A percentile compares a stretch with the other conserved stretches of the same genome.
phyloP scores from a whole-genome alignment of 2,113 vertebrate species.

The Aphelocoma coerulescens region DNA sequence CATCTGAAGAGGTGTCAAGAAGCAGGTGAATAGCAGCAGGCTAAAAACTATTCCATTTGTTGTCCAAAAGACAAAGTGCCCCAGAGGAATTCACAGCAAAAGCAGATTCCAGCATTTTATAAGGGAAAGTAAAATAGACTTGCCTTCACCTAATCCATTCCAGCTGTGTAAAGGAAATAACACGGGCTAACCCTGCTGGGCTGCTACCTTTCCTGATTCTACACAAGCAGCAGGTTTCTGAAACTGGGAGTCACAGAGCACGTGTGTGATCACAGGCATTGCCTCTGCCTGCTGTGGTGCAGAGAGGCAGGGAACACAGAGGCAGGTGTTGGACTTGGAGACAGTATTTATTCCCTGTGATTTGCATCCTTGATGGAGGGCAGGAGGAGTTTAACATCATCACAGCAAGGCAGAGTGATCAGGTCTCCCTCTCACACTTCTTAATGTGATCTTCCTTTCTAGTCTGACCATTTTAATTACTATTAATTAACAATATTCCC shows the following conservation, averaged over 20 bases:
- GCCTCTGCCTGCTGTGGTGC: not conserved
- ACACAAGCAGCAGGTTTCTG: not conserved
- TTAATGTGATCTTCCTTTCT: not conserved
- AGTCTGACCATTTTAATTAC: not conserved
- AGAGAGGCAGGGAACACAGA: not conserved
- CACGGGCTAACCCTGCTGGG: not conserved
- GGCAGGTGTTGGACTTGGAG: not conserved
- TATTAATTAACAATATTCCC: not conserved
- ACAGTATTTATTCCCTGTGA: not conserved
- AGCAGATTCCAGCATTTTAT: not conserved
- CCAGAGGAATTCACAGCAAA: not conserved
- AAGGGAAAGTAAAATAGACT: not conserved
- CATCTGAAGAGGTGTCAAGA: not conserved
- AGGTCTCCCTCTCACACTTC: not conserved
- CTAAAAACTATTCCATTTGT: not conserved
- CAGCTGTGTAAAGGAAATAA: not conserved
- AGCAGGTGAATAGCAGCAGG: not conserved
- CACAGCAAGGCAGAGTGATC: not conserved
- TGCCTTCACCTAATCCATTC: not conserved
- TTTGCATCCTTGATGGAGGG: not conserved
- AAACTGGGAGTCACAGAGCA: not conserved
- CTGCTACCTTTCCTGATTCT: not conserved
- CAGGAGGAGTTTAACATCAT: not conserved
- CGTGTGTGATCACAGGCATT: not conserved
- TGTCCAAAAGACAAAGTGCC: not conserved